Conservation (phyloP, 2,113 vertebrate genomes). For the Rhinichthys klamathensis region DNA sequence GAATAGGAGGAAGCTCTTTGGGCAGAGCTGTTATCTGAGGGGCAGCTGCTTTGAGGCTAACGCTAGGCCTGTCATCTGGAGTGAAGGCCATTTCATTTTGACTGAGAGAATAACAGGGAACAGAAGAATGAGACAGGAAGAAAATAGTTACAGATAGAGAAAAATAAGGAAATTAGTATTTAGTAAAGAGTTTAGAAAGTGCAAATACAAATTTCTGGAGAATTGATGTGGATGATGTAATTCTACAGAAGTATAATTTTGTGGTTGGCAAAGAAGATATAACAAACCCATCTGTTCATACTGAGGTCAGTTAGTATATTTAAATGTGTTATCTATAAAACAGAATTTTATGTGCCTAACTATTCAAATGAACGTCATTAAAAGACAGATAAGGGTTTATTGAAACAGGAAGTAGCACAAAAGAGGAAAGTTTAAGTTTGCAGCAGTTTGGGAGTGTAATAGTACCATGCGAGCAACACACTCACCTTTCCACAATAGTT, state of each 20-base stretch:
- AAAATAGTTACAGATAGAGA: conserved; percentile 17
- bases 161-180: neutral
- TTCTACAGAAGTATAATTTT: neutral
- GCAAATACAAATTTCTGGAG: neutral
- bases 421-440: neutral
- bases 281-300: neutral
- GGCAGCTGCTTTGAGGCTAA: neutral
- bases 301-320: neutral
- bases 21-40: neutral
- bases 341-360: neutral
- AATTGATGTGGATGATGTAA: conserved; percentile 14
- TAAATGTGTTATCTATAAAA: conserved; percentile 19
- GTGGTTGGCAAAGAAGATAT: neutral
- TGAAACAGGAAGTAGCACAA: neutral
- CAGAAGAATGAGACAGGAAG: conserved; percentile 18
- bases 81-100: conserved; percentile 22
- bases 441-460: neutral
- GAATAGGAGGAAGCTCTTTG: conserved; percentile 20
- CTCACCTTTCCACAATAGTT: conserved; percentile 24
- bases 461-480: neutral
- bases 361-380: conserved; percentile 3
- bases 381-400: neutral
- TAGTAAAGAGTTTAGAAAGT: neutral
- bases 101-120: conserved; percentile 30
- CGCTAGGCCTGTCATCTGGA: neutral